Evolutionary conservation across 2,797 vertebrate species (phyloP).

Genomic region (Pipistrellus kuhlii): DNA sequence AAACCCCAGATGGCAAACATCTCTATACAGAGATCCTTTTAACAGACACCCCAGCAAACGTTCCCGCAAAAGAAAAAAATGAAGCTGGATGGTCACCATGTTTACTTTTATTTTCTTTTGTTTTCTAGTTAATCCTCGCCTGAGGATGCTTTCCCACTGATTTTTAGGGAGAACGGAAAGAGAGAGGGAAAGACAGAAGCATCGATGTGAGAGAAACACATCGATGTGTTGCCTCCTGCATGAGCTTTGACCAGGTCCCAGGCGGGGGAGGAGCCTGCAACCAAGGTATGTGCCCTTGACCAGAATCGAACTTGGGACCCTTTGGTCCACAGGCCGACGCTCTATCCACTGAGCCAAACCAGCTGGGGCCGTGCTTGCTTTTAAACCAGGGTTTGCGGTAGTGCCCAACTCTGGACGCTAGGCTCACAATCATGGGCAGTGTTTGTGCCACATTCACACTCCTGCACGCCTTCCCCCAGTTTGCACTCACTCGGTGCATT

Average conservation of each 20-base stretch:
- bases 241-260: too few species aligned
- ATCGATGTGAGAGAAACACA: too few species aligned
- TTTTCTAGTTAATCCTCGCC: too few species aligned
- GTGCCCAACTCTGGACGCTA: background rate
- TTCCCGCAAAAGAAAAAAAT: background rate
- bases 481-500: background rate
- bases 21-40: background rate
- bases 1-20: background rate
- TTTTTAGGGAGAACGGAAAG: too few species aligned
- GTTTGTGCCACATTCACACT: background rate
- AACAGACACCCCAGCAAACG: background rate
- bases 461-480: background rate
- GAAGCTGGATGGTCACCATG: background rate
- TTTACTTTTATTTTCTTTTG: background rate
- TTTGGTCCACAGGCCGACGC: too few species aligned
- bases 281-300: too few species aligned
- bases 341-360: too few species aligned
- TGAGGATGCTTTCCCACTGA: too few species aligned
- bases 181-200: too few species aligned
- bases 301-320: too few species aligned
- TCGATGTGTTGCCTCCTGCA: too few species aligned
- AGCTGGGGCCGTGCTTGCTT: background rate
- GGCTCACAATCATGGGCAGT: background rate
- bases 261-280: too few species aligned
- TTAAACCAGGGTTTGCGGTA: background rate